Evolutionary conservation across 2,888 invertebrate genomes (phyloP).

Genomic region (Copidosoma aretas): DNA sequence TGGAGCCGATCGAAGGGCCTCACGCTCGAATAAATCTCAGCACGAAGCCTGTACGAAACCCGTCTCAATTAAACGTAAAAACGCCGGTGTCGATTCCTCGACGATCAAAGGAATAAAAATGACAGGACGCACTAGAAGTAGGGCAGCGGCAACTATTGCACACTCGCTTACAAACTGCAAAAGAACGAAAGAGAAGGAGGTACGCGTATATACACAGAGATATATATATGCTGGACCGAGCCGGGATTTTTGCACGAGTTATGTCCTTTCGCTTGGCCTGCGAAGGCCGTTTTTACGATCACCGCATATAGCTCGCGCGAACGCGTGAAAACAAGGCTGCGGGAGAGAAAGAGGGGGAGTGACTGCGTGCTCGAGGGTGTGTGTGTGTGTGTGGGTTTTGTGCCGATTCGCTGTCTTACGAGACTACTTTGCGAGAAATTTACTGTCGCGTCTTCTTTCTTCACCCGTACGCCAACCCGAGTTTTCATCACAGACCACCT

Average conservation of each 20-base stretch:
- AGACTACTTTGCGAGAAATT: too few species aligned
- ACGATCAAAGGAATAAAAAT: not conserved
- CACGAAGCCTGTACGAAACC: too few species aligned
- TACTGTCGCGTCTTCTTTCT: too few species aligned
- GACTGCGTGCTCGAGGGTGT: not conserved
- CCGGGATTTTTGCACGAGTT: constrained; percentile 21
- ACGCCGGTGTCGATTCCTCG: not conserved
- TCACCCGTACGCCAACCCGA: not conserved
- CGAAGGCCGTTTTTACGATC: constrained; percentile 30
- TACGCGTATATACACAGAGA: not conserved
- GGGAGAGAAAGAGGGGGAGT: not conserved
- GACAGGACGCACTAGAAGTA: not conserved
- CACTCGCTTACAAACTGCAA: too few species aligned
- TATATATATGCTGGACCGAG: constrained; percentile 9
- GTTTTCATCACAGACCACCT: not conserved
- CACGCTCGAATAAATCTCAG: too few species aligned
- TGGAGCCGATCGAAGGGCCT: too few species aligned
- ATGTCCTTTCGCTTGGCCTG: not conserved
- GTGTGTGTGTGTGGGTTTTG: too few species aligned
- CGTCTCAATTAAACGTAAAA: not conserved
- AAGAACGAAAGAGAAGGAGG: not conserved
- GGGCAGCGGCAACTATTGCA: not conserved
- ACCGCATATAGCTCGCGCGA: too few species aligned
- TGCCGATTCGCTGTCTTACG: too few species aligned
- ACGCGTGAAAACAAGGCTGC: constrained; percentile 14